Conservation (phyloP, 2,797 vertebrate genomes). For the Ispidina picta region DNA sequence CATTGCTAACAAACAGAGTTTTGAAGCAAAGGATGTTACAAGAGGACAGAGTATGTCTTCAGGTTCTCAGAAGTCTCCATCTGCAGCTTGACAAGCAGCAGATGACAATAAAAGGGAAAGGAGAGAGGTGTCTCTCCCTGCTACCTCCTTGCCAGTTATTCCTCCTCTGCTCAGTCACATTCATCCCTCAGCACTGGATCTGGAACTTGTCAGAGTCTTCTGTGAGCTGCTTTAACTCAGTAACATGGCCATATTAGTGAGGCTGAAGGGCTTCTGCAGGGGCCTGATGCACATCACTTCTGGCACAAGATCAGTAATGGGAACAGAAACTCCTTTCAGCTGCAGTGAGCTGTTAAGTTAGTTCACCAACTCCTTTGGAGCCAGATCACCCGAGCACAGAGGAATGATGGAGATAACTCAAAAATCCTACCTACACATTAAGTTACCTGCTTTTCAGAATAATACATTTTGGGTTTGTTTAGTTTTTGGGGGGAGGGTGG, state of each 20-base stretch:
- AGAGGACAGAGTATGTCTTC: neutral
- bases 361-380: neutral
- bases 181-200: slow-evolving; percentile 4
- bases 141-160: neutral
- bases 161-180: slow-evolving; percentile 4
- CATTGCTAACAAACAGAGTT: neutral
- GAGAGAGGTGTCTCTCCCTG: neutral
- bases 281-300: neutral
- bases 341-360: neutral
- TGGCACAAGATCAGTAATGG: neutral
- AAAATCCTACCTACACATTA: neutral
- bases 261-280: slow-evolving; percentile 23
- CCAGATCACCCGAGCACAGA: accelerated
- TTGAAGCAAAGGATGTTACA: neutral
- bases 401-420: neutral
- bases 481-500: neutral
- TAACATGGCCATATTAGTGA: slow-evolving; percentile 21
- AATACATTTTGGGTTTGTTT: neutral
- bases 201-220: slow-evolving; percentile 43
- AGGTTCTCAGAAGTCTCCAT: neutral
- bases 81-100: neutral
- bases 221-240: slow-evolving; percentile 43
- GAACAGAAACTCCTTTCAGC: neutral
- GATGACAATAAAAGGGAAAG: neutral
- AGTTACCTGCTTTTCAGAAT: neutral